Conservation (phyloP, 2,888 invertebrate genomes). For the Tolmerus cingulatus region DNA sequence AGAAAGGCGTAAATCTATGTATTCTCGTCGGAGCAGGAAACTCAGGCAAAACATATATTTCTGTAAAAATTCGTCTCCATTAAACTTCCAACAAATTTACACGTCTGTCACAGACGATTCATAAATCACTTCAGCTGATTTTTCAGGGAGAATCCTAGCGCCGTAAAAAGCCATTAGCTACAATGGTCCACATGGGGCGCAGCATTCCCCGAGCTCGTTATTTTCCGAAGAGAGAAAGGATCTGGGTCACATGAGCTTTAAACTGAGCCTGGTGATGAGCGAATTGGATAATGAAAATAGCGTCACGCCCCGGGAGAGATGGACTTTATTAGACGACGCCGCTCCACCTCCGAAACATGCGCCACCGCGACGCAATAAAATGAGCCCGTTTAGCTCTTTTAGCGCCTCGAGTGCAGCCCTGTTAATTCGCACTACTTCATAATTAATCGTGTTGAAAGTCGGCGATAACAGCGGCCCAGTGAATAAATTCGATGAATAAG, state of each 20-base stretch:
- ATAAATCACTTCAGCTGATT: constrained; percentile 34
- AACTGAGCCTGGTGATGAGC: constrained; percentile 16
- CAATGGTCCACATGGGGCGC: constrained; percentile 31
- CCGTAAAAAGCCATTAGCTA: constrained; percentile 43
- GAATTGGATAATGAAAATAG: constrained; percentile 39
- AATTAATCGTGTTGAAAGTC: constrained; percentile 27
- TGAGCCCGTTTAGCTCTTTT: not conserved
- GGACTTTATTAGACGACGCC: not conserved
- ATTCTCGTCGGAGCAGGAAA: not conserved
- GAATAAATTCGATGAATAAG: constrained; percentile 29
- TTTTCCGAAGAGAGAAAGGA: not conserved
- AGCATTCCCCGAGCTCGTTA: constrained; percentile 36
- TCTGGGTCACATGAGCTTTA: constrained; percentile 28
- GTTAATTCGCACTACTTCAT: constrained; percentile 8
- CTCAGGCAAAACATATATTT: not conserved
- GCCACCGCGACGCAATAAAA: not conserved
- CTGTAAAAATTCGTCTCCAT: constrained; percentile 8
- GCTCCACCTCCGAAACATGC: not conserved
- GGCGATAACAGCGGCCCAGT: constrained; percentile 5
- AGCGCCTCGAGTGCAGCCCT: not conserved
- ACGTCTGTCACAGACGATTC: constrained; percentile 31
- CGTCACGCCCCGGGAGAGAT: not conserved
- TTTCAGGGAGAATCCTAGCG: constrained; percentile 31
- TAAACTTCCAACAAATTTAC: constrained; percentile 36
- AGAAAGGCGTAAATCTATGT: not conserved